These are phyloP conservation scores for Girardinus metallicus DNA, from an alignment of 2,797 vertebrate genomes.

Conservation along the genomic window DNA sequence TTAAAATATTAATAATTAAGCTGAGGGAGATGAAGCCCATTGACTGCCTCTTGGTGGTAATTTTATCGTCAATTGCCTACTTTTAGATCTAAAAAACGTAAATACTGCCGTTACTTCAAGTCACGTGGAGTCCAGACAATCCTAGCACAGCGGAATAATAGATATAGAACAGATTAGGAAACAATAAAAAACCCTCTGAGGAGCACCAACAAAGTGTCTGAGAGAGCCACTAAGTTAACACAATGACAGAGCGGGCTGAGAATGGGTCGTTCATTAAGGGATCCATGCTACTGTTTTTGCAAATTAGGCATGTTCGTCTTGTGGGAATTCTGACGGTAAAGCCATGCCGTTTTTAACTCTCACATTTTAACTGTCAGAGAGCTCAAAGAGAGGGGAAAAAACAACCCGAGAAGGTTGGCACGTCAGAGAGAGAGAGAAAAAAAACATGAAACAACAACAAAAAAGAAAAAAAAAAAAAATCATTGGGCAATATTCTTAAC, in stretches of 20 bases:
- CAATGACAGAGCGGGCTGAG: neutral
- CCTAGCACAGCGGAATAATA: constrained; percentile 15
- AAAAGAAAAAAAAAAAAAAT: constrained; percentile 24
- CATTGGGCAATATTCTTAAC: constrained; percentile 5
- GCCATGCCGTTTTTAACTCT: neutral
- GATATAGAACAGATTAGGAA: constrained; percentile 38
- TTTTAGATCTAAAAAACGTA: neutral
- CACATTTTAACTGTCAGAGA: constrained; percentile 4
- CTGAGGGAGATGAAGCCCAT: neutral
- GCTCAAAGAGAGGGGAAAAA: constrained; percentile 4
- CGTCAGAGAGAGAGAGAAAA: neutral
- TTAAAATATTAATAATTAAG: neutral
- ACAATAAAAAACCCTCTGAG: constrained; percentile 18
- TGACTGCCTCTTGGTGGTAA: neutral
- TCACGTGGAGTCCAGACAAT: constrained; percentile 27
- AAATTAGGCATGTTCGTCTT: neutral
- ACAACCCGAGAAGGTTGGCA: neutral
- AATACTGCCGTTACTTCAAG: constrained; percentile 6
- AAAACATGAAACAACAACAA: constrained; percentile 6
- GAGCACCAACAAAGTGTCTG: constrained; percentile 1
- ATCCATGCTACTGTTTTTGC: neutral
- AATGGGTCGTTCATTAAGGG: constrained; percentile 6
- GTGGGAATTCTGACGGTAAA: neutral
- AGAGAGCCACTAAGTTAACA: constrained; percentile 9
- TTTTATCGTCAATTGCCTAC: neutral